Base-by-base conservation (phyloP, 2,888 invertebrate genomes). In the Orthonychiurus folsomi region DNA sequence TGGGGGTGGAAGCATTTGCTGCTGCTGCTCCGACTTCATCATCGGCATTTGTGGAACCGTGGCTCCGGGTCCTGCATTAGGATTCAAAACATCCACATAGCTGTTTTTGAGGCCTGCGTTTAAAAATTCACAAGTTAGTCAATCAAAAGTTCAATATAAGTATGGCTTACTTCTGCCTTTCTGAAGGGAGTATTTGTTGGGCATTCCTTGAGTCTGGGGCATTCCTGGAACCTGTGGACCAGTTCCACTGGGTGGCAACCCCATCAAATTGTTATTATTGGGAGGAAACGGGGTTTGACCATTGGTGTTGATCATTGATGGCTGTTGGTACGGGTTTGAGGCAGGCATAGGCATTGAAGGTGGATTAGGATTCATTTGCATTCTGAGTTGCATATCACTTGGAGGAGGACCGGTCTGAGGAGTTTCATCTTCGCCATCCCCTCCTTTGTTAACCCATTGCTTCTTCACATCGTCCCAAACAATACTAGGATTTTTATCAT, bases 401-500 rank as follows among this genome's bases (percentile, higher is more conserved):
- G 59, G 57, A 21, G 87, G 87, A 52, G 86, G 86, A 72, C 83
- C 84, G 28, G 85, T 76, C 27, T 80, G 78, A 58, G 77, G 74
- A 1, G 77, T 77, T 2, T 77, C 75, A 60, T 80, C 85, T 25
- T 83, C 83, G 3, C 81, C 84, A 67, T 85, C 86, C 27, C 83
- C 87, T 76, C 89, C 89, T 53, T 85, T 83, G 79, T 94, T 89
- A 58, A 85, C 82, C 94, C 94, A 95, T 71, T 85, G 84, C 76
- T 93, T 89, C 74, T 82, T 84, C n/a, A 85, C 85, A 63, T 86
- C 81, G 80, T 94, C 93, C 93, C 93, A 95, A 60, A 94, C 88
- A 81, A 94, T 94, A 68, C 88, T 81, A 67, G 92, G 93, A 80
- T 94, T 88, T 77, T 87, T 93, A 79, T 95, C 94, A 79, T 94